A percentile compares a stretch with the other conserved stretches of the same genome.
These are phyloP conservation scores for Amphibalanus amphitrite DNA, from an alignment of 1,140 invertebrate species.

Conservation along the genomic window DNA sequence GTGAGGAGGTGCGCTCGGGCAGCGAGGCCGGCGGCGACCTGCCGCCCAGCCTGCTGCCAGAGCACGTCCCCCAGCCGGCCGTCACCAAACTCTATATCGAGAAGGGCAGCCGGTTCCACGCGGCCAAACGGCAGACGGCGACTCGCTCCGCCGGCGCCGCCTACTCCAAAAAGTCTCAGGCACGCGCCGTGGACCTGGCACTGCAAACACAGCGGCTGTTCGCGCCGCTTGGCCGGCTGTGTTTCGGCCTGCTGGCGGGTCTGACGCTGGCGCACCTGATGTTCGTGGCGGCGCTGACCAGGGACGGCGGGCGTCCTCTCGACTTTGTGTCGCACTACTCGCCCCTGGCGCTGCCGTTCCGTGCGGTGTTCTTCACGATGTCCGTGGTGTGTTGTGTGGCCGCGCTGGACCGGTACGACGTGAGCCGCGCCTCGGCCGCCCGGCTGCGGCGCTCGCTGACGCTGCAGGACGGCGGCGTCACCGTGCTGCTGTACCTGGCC, in stretches of 20 bases:
- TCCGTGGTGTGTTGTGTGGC: background rate
- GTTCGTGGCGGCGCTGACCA: background rate
- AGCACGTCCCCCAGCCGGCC: background rate
- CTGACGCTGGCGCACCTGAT: background rate
- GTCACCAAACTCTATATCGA: background rate
- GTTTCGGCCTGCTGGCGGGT: background rate
- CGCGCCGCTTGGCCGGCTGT: background rate
- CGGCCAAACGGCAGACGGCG: background rate
- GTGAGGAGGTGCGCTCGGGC: background rate
- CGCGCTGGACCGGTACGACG: background rate
- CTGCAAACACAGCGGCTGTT: background rate
- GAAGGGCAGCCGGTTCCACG: background rate
- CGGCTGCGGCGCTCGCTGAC: background rate
- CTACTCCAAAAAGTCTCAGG: background rate
- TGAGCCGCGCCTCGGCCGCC: background rate
- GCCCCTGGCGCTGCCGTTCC: background rate
- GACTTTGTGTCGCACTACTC: background rate
- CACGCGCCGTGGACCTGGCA: background rate
- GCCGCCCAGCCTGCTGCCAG: background rate
- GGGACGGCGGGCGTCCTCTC: background rate
- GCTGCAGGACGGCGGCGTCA: background rate
- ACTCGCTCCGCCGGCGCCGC: too few relatives aligned
- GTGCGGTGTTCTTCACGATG: background rate
- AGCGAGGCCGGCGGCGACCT: background rate
- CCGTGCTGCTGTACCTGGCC: background rate